Evolutionary conservation across 2,113 vertebrate genomes (phyloP).

Genomic region (Bothrops jararaca): DNA sequence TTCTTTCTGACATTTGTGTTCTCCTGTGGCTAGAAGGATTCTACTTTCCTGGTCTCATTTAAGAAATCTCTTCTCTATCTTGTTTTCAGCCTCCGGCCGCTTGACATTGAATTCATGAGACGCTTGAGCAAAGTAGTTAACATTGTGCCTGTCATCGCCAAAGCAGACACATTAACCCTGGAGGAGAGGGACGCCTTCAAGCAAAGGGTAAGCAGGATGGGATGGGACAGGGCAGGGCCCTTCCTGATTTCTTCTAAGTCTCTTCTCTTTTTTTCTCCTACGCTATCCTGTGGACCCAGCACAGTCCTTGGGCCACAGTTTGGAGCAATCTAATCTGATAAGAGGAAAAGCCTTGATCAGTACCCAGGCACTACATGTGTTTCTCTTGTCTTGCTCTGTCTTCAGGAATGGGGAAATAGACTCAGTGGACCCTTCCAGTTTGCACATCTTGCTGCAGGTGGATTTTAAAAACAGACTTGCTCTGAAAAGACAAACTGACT

Average conservation of each 20-base stretch:
- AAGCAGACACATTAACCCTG: constrained; percentile 94
- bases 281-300: neutral
- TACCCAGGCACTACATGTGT: constrained; percentile 35
- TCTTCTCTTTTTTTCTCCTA: neutral
- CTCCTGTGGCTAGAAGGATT: neutral
- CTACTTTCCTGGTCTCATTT: neutral
- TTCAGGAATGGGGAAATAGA: constrained; percentile 19
- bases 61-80: neutral
- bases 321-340: constrained; percentile 38
- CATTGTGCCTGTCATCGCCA: constrained; percentile 94
- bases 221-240: neutral
- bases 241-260: accelerated
- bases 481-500: neutral
- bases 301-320: constrained; percentile 41
- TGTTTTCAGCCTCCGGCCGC: constrained; percentile 80
- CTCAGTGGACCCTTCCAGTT: constrained; percentile 6
- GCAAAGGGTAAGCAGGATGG: constrained; percentile 76
- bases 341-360: neutral
- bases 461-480: neutral
- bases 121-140: constrained; percentile 97
- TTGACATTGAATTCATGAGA: constrained; percentile 98
- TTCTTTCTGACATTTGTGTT: neutral
- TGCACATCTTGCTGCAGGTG: neutral
- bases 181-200: constrained; percentile 95
- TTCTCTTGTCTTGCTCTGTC: constrained; percentile 62